Percentiles rank a stretch among this genome's conserved stretches.
Conservation (phyloP, 2,888 invertebrate species). For the Elegia similella region DNA sequence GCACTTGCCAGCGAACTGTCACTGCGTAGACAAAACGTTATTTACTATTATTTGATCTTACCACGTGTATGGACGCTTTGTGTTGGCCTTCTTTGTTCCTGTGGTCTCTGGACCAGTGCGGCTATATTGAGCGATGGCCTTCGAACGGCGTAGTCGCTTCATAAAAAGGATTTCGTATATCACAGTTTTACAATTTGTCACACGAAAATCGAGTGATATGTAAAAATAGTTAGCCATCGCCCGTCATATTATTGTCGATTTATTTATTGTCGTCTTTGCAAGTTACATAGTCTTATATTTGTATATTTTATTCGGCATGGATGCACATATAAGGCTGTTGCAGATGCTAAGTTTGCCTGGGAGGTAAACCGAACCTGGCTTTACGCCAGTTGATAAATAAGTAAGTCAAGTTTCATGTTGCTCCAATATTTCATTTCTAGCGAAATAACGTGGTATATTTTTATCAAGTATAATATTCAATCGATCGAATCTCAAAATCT, state of each 20-base stretch:
- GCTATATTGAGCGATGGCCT: constrained; percentile 20
- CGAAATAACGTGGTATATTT: too few species aligned
- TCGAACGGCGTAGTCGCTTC: constrained; percentile 30
- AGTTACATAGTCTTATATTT: background rate
- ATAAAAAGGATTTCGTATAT: constrained; percentile 56
- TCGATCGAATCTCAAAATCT: too few species aligned
- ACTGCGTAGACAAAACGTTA: too few species aligned
- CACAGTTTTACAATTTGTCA: constrained; percentile 66
- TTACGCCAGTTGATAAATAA: background rate
- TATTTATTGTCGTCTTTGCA: constrained; percentile 9
- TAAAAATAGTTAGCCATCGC: constrained; percentile 57
- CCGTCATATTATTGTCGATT: constrained; percentile 23
- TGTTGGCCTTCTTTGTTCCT: background rate
- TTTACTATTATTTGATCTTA: too few species aligned
- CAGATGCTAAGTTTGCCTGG: background rate
- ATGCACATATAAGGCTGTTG: background rate
- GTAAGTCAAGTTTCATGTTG: background rate
- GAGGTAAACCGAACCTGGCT: background rate
- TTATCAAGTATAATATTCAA: too few species aligned
- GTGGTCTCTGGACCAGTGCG: background rate
- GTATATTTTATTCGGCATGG: background rate
- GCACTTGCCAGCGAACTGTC: too few species aligned
- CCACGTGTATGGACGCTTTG: too few species aligned
- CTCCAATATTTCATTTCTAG: background rate
- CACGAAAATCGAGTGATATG: constrained; percentile 57